Conservation (phyloP, 2,888 invertebrate species). For the Dusona sp. region DNA sequence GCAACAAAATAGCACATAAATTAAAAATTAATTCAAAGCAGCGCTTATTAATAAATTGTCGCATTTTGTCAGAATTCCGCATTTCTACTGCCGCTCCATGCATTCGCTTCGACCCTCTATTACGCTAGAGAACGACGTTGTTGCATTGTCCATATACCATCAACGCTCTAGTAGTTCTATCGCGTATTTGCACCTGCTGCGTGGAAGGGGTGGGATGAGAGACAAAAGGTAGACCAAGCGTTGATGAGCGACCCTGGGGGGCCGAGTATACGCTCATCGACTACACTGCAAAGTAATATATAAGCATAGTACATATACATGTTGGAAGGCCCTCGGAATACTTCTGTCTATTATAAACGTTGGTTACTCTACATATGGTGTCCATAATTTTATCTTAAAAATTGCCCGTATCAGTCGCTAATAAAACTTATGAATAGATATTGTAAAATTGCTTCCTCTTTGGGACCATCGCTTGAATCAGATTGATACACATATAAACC, state of each 20-base stretch:
- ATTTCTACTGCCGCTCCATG: slow-evolving; percentile 5
- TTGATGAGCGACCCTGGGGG: slow-evolving; percentile 61
- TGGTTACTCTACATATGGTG: not conserved
- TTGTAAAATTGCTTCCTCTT: not conserved
- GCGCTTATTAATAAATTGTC: slow-evolving; percentile 1
- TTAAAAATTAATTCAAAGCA: not conserved
- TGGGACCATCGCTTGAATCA: not conserved
- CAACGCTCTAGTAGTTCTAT: slow-evolving; percentile 45
- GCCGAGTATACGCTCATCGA: slow-evolving; percentile 39
- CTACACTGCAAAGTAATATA: slow-evolving; percentile 41
- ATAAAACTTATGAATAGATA: not conserved
- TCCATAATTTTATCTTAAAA: not conserved
- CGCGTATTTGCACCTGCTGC: slow-evolving; percentile 63
- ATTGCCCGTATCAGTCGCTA: not conserved
- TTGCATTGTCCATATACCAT: slow-evolving; percentile 13
- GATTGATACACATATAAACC: not conserved
- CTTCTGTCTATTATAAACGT: slow-evolving; percentile 5
- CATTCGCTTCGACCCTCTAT: slow-evolving; percentile 5
- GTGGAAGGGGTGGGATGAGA: slow-evolving; percentile 11
- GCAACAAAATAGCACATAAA: slow-evolving; percentile 9
- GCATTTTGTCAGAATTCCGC: not conserved
- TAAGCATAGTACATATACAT: slow-evolving; percentile 20
- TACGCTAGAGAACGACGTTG: not conserved
- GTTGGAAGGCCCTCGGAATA: slow-evolving; percentile 15
- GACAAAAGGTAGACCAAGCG: slow-evolving; percentile 35